Conservation (phyloP, 2,113 vertebrate genomes). For the Oreochromis spilurus region DNA sequence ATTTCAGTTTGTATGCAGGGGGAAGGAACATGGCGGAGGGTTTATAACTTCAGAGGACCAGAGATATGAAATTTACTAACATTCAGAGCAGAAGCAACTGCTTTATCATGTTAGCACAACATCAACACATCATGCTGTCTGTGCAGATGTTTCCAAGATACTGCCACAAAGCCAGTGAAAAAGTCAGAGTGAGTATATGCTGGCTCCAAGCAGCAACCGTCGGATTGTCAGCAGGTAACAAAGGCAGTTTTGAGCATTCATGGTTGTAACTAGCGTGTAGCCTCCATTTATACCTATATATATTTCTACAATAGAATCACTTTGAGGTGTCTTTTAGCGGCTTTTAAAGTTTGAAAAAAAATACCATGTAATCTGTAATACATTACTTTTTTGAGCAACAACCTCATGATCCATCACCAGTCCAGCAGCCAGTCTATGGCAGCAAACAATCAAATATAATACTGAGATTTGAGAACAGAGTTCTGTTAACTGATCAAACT, state of each 20-base stretch:
- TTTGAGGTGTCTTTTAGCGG: background rate
- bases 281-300: background rate
- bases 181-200: too few relatives aligned
- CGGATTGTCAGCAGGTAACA: background rate
- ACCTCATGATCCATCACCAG: background rate
- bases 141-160: background rate
- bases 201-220: background rate
- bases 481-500: background rate
- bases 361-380: background rate
- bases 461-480: background rate
- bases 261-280: too few relatives aligned
- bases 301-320: background rate
- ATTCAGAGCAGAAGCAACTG: background rate
- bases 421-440: background rate
- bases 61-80: background rate
- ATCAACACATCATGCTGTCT: background rate
- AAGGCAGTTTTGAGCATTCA: background rate
- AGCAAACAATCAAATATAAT: background rate
- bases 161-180: background rate
- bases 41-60: background rate
- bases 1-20: background rate
- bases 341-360: background rate
- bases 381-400: background rate
- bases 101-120: background rate
- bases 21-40: background rate